Conservation (phyloP, 2,113 vertebrate genomes). For the Thymallus thymallus region DNA sequence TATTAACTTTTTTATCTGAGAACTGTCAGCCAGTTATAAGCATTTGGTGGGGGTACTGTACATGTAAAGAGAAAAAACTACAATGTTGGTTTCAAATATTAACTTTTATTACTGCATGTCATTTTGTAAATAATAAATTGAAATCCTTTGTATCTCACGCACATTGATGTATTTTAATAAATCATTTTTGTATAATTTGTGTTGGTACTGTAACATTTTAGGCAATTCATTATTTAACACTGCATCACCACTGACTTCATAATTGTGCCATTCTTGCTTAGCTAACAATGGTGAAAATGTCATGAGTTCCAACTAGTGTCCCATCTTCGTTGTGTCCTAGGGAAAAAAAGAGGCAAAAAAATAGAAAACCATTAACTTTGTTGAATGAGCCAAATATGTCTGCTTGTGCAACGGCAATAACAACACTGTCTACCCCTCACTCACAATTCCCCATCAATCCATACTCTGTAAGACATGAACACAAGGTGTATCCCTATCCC, state of each 20-base stretch:
- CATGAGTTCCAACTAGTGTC: neutral
- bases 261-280: neutral
- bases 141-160: neutral
- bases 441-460: neutral
- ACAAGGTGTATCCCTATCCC: neutral
- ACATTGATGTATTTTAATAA: neutral
- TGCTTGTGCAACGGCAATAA: neutral
- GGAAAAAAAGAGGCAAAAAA: neutral
- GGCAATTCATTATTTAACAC: neutral
- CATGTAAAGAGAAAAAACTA: neutral
- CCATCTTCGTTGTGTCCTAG: neutral
- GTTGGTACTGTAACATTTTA: neutral
- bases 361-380: neutral
- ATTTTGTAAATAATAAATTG: too few relatives aligned
- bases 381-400: neutral
- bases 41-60: neutral
- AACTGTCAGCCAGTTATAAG: neutral
- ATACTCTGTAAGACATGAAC: neutral
- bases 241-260: slow-evolving; percentile 19
- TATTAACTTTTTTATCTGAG: neutral
- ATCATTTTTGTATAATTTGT: neutral
- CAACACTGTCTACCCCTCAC: neutral
- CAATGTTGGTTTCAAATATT: neutral
- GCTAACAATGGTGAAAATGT: neutral
- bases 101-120: neutral